phyloP scores from a whole-genome alignment of 2,888 invertebrate genomes.

The Idaea biselata region DNA sequence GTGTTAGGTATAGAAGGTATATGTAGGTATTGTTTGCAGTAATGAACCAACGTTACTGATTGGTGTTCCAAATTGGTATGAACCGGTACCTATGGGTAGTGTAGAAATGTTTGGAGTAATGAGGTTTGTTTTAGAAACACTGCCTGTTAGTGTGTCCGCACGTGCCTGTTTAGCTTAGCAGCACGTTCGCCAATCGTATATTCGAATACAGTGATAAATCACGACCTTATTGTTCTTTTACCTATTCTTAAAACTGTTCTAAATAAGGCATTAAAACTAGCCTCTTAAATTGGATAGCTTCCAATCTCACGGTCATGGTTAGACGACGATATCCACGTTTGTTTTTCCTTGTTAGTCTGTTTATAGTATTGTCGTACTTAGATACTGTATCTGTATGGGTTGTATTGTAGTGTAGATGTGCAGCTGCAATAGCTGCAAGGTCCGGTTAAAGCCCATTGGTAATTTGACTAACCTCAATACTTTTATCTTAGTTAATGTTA shows the following conservation, averaged over 20 bases:
- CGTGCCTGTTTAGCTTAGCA: constrained; percentile 70
- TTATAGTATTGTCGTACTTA: not conserved
- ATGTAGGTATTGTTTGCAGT: not conserved
- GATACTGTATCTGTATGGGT: constrained; percentile 3
- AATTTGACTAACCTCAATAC: constrained; percentile 53
- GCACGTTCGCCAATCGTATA: constrained; percentile 44
- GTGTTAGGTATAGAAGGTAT: not conserved
- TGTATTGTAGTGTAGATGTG: constrained; percentile 7
- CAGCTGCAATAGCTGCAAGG: constrained; percentile 6
- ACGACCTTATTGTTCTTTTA: constrained; percentile 33
- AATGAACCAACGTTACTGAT: not conserved
- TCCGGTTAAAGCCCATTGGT: constrained; percentile 14
- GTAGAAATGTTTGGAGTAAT: constrained; percentile 53
- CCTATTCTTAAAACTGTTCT: constrained; percentile 21
- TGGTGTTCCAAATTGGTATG: constrained; percentile 19
- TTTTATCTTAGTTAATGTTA: constrained; percentile 55
- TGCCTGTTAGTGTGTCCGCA: constrained; percentile 56
- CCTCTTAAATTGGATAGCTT: constrained; percentile 10
- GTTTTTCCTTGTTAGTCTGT: constrained; percentile 11
- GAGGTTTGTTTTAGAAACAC: constrained; percentile 71
- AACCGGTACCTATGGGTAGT: constrained; percentile 20
- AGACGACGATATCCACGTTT: constrained; percentile 11
- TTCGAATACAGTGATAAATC: constrained; percentile 44
- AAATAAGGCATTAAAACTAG: constrained; percentile 18
- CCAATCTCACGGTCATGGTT: constrained; percentile 21